A percentile compares a stretch with the other conserved stretches of the same genome.
These are phyloP conservation scores for Onthophagus sagittarius DNA, from an alignment of 2,888 invertebrate species.

Conservation along the genomic window DNA sequence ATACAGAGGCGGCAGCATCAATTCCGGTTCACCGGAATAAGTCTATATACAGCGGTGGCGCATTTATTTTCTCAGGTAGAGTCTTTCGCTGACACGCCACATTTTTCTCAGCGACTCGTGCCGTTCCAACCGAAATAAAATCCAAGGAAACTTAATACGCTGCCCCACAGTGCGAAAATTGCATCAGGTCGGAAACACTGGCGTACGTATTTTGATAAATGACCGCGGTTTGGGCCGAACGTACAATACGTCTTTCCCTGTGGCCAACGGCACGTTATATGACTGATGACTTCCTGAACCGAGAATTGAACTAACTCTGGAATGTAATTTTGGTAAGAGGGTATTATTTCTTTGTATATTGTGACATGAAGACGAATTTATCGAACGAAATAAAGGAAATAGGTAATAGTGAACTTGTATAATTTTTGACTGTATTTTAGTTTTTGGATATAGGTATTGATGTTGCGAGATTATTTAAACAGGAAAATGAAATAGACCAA, in stretches of 20 bases:
- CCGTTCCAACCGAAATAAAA: slow-evolving; percentile 17
- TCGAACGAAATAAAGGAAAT: not conserved
- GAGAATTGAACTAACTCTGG: not conserved
- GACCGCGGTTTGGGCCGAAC: slow-evolving; percentile 15
- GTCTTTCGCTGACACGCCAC: slow-evolving; percentile 16
- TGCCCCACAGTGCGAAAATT: slow-evolving; percentile 17
- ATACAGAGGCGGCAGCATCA: slow-evolving; percentile 3
- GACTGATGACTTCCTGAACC: not conserved
- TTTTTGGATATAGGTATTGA: too few species aligned
- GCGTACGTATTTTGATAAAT: slow-evolving; percentile 22
- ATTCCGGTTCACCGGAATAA: slow-evolving; percentile 9
- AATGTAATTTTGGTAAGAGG: not conserved
- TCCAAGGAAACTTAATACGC: not conserved
- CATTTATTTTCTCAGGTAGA: slow-evolving; percentile 15
- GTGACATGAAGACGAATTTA: not conserved
- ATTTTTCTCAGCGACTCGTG: slow-evolving; percentile 13
- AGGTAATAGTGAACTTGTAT: too few species aligned
- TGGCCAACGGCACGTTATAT: not conserved
- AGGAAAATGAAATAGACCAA: too few species aligned
- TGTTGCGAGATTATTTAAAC: too few species aligned
- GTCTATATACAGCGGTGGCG: slow-evolving; percentile 5
- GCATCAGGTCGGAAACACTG: slow-evolving; percentile 22
- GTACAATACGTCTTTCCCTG: slow-evolving; percentile 20
- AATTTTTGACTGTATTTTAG: too few species aligned
- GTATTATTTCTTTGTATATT: not conserved